Base-by-base conservation (phyloP, 2,888 invertebrate species). In the Lithodes maja region DNA sequence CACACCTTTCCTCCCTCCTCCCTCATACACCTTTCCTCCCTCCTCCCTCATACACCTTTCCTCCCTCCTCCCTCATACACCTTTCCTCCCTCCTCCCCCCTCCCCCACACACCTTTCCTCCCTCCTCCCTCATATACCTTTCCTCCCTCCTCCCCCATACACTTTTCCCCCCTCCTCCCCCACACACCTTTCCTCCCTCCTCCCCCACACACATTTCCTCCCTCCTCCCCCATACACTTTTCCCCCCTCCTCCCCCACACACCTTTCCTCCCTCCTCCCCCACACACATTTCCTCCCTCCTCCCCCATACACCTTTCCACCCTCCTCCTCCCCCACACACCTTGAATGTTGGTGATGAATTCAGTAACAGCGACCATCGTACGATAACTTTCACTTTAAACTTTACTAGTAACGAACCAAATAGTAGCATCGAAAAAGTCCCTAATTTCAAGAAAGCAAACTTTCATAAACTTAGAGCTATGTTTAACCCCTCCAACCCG, bases 81-180 rank as follows among this genome's bases (percentile, higher is more conserved):
- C 61, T 55, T 1, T 61, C 5, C 52, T 53, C 52, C 78, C 78
- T 78, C 61, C 9, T 61, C 78, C 68, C 17, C 78, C 52, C 15
- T 50, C 17, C 79, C 68, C 52, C 17, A n/a, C 1, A 17, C 61
- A 15, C 17, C 68, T 53, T 79, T 49, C 49, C 17, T 50, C 61
- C 71, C 61, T 52, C 17, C 68, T 33, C 50, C 78, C 15, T 49
- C 68, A 49, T 85, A 55, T 52, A 49, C 79, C 79, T 78, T n/a
- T 17, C 49, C 79, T 53, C 33, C 17, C 69, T 61, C 52, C n/a
- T 77, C 2, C 7, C 49, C 33, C 53, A 53, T 3, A 9, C 17
- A n/a, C n/a, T 12, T 9, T 52, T 33, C 33, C n/a, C 2, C 49
- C n/a, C 9, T 17, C 7, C 50, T 7, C 17, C n/a, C 52, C 52